phyloP scores from a whole-genome alignment of 2,888 invertebrate species.

The Diaperis boleti region DNA sequence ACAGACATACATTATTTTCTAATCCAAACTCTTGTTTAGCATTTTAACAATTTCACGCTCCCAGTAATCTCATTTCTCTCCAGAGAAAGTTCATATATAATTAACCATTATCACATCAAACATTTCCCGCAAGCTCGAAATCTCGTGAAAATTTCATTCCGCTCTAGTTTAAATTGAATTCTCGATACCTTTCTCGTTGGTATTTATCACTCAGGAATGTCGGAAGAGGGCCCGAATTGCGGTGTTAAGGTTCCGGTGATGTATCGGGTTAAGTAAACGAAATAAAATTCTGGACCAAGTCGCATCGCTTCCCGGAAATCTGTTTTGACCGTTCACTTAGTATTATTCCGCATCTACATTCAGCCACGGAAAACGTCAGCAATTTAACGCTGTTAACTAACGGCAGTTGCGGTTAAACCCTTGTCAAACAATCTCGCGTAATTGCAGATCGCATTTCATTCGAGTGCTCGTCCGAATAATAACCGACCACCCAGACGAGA shows the following conservation, averaged over 20 bases:
- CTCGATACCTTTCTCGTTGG: conserved; percentile 23
- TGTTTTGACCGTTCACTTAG: conserved; percentile 27
- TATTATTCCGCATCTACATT: conserved; percentile 15
- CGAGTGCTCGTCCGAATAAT: conserved; percentile 43
- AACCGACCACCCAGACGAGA: conserved; percentile 22
- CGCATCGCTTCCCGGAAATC: conserved; percentile 32
- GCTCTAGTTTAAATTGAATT: conserved; percentile 14
- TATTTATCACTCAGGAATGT: conserved; percentile 16
- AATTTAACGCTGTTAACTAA: conserved; percentile 20
- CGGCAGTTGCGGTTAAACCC: conserved; percentile 38
- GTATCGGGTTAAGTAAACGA: conserved; percentile 18
- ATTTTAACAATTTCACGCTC: too few relatives aligned
- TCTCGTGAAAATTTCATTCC: conserved; percentile 15
- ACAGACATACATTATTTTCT: too few relatives aligned
- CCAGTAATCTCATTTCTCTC: neutral
- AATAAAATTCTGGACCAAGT: conserved; percentile 25
- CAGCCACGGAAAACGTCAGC: conserved; percentile 28
- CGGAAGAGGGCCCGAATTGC: conserved; percentile 27
- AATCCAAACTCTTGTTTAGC: too few relatives aligned
- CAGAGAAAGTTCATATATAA: neutral
- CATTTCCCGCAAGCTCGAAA: neutral
- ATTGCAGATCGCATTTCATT: conserved; percentile 43
- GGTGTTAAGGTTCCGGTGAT: conserved; percentile 21
- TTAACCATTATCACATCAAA: conserved; percentile 7
- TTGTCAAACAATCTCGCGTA: conserved; percentile 44